Base-by-base conservation (phyloP, 2,797 vertebrate species). In the Scolopax bukidnonensis region DNA sequence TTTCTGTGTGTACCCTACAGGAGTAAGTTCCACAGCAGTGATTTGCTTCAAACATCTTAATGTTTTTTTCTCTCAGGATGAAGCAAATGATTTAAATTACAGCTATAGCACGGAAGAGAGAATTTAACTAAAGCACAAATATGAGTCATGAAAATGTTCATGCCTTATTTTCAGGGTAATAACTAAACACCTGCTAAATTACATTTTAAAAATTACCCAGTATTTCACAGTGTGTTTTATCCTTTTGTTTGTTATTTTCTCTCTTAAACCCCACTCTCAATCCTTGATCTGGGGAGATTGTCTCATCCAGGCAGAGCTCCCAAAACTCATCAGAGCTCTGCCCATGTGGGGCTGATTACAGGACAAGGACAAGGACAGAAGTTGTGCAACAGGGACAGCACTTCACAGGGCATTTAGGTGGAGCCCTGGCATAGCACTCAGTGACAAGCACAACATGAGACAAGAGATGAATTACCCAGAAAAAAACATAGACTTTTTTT, bases 161-260 rank as follows among this genome's bases (percentile, higher is more conserved):
- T 92, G 71, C 53, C 51, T 93, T 90, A 77, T 96, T 95, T 96
- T 89, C 85, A 90, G 93, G n/a, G 63, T 96, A 88, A 93, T 95
- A 94, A 90, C 89, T 91, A 94, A 95, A 93, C 94, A 95, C 83
- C 91, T 87, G 84, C 80, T 96, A 93, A 95, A 95, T 87, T 95
- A n/a, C 86, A 79, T 95, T 95, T 82, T 0, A 27, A 91, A 95
- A 94, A 80, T 57, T 87, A 75, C 68, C 75, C 11, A 2, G 28
- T 80, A 68, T 91, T 94, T 96, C 88, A 71, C 40, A 89, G 56
- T 75, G 45, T 21, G 36, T 80, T 95, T 96, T 95, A 80, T 87
- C 38, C 16, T 87, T 89, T 85, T 68, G 64, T 64, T 94, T 92
- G n/a, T 93, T 92, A 76, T 86, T 86, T 78, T 84, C 51, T 82